phyloP scores from a whole-genome alignment of 2,797 vertebrate genomes.

The Pygocentrus nattereri region DNA sequence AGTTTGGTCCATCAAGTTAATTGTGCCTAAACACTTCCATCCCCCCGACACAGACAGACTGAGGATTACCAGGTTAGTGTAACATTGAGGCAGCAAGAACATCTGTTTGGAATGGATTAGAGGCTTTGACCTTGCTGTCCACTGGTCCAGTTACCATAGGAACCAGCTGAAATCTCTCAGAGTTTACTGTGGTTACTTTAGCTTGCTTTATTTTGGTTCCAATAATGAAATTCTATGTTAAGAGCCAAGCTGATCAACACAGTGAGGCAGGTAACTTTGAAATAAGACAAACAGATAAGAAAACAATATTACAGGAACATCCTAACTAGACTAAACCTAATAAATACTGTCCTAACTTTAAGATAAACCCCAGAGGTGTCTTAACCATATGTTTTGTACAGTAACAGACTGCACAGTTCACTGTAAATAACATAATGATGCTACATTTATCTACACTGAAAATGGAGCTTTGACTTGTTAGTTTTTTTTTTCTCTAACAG shows the following conservation, averaged over 20 bases:
- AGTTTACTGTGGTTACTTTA: background rate
- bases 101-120: constrained; percentile 67
- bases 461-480: no score
- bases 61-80: constrained; percentile 76
- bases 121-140: constrained; percentile 49
- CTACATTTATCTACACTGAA: no score
- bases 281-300: background rate
- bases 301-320: no score
- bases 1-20: constrained; percentile 70
- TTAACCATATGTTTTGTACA: no score
- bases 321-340: no score
- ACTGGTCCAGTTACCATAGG: constrained; percentile 41
- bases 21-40: constrained; percentile 69
- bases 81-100: constrained; percentile 55
- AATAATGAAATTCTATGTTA: background rate
- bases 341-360: no score
- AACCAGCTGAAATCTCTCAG: constrained; percentile 4
- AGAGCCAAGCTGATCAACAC: background rate
- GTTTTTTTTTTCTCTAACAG: no score
- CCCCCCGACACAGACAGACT: constrained; percentile 38
- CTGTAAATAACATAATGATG: no score
- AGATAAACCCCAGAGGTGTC: no score
- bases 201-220: constrained; percentile 8
- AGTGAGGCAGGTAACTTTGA: background rate
- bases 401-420: no score